phyloP scores from a whole-genome alignment of 2,797 vertebrate species.

The Oryzias dopingdopingensis region DNA sequence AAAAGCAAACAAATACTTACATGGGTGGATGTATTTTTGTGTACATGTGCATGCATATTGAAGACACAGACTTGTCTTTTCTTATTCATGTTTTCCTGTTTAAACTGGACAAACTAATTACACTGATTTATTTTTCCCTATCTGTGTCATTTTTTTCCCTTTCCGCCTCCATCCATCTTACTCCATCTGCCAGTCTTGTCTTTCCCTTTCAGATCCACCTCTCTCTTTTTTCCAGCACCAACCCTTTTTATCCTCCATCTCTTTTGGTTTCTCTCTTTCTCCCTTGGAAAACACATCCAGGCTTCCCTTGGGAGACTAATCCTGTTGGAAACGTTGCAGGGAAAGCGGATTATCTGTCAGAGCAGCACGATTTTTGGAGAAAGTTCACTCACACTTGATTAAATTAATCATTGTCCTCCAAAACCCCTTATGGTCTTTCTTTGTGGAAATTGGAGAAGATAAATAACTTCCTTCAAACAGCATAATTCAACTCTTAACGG shows the following conservation, averaged over 20 bases:
- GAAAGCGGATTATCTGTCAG: slow-evolving; percentile 77
- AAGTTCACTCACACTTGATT: slow-evolving; percentile 80
- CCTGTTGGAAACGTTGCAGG: slow-evolving; percentile 77
- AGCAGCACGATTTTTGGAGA: slow-evolving; percentile 73
- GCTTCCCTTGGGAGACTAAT: slow-evolving; percentile 70
- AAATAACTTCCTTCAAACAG: slow-evolving; percentile 63
- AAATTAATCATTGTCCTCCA: slow-evolving; percentile 78
- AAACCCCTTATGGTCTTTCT: slow-evolving; percentile 64
- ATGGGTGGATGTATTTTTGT: background rate
- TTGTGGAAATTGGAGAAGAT: slow-evolving; percentile 69
- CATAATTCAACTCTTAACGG: slow-evolving; percentile 62
- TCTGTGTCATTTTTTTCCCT: background rate
- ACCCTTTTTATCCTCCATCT: slow-evolving; percentile 8
- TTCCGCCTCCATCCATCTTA: slow-evolving; percentile 1
- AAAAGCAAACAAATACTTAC: background rate
- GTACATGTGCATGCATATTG: background rate
- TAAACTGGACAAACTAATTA: background rate
- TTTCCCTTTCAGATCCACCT: slow-evolving; percentile 3
- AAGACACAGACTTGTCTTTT: background rate
- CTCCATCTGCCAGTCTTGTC: slow-evolving; percentile 9
- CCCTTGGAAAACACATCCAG: slow-evolving; percentile 59
- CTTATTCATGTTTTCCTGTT: background rate
- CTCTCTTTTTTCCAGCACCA: slow-evolving; percentile 5
- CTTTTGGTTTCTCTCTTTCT: slow-evolving; percentile 26
- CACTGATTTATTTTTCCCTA: background rate